phyloP scores from a whole-genome alignment of 2,797 vertebrate species.

The Notolepis coatsorum region DNA sequence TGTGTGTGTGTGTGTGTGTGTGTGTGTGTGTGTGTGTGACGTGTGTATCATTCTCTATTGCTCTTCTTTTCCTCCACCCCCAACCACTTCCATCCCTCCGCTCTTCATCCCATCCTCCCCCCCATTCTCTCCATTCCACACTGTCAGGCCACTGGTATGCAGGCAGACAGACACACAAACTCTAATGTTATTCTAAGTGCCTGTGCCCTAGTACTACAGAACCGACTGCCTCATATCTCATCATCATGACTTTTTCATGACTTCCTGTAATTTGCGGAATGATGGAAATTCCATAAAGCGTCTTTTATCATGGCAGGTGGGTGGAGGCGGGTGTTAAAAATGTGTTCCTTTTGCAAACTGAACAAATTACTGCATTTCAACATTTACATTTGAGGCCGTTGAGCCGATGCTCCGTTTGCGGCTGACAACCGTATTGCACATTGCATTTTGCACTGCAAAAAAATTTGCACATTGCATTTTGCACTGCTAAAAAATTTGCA shows the following conservation, averaged over 20 bases:
- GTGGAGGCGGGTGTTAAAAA: not conserved
- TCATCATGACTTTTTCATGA: constrained; percentile 18
- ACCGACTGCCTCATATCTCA: constrained; percentile 41
- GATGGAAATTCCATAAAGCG: constrained; percentile 24
- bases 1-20: constrained; percentile 23
- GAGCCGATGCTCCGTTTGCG: no score
- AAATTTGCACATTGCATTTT: no score
- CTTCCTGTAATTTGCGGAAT: constrained; percentile 32
- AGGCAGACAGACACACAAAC: constrained; percentile 37
- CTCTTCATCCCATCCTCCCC: constrained; percentile 4
- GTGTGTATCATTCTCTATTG: not conserved
- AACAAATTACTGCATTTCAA: no score
- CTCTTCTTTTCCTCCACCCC: no score
- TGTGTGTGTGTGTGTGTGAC: not conserved
- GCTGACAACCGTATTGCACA: no score
- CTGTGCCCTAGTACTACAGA: constrained; percentile 26
- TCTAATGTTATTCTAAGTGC: constrained; percentile 52
- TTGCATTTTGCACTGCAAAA: no score
- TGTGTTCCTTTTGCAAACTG: no score
- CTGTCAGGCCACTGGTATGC: constrained; percentile 44
- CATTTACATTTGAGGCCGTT: no score
- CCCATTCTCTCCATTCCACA: constrained; percentile 28
- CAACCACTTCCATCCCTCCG: not conserved
- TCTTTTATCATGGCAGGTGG: constrained; percentile 22
- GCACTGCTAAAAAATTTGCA: no score